Percentiles rank a stretch among this genome's conserved stretches.
These are phyloP conservation scores for Arenaria interpres DNA, from an alignment of 2,113 vertebrate species.

Conservation along the genomic window DNA sequence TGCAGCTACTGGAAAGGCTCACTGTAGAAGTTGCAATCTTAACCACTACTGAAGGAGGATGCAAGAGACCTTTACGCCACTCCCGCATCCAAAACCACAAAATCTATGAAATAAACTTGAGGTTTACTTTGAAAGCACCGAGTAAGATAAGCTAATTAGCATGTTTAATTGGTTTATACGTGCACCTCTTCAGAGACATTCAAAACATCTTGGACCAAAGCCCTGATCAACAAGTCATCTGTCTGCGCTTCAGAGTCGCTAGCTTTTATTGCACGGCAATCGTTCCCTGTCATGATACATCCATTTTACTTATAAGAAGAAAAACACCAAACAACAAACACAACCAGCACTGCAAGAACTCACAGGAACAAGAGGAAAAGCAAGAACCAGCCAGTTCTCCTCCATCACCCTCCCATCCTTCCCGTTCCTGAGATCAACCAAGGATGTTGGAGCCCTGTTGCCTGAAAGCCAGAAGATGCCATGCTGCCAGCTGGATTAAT, in stretches of 20 bases:
- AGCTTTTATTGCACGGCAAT: background rate
- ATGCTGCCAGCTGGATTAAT: background rate
- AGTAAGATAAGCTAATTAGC: background rate
- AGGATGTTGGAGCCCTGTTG: background rate
- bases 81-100: background rate
- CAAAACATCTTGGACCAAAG: background rate
- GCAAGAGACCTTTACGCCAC: background rate
- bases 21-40: rapidly evolving
- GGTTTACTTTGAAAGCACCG: background rate
- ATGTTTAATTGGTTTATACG: background rate
- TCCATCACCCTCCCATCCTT: background rate
- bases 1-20: background rate
- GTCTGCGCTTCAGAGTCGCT: background rate
- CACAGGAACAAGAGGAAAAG: background rate
- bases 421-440: background rate
- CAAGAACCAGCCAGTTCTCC: background rate
- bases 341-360: background rate
- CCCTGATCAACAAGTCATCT: background rate
- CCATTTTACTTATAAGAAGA: background rate
- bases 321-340: background rate
- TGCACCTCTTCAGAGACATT: background rate
- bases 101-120: background rate
- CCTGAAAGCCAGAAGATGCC: background rate
- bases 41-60: background rate
- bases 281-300: rapidly evolving